These are phyloP conservation scores for Perccottus glenii DNA, from an alignment of 2,113 vertebrate genomes.

Conservation along the genomic window DNA sequence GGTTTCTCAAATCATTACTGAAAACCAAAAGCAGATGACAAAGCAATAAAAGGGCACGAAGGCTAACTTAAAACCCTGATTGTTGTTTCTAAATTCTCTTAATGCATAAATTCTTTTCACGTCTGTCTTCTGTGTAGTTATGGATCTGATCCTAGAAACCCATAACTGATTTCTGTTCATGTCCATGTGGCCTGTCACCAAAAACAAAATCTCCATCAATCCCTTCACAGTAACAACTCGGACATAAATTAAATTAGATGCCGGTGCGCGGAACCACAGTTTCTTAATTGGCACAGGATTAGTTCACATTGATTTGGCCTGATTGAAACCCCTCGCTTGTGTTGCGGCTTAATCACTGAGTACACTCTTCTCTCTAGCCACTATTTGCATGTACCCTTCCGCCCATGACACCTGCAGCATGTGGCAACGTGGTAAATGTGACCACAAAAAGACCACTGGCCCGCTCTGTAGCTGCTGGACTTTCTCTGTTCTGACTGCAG, in stretches of 20 bases:
- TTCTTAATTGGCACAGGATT: constrained; percentile 70
- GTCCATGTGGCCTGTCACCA: constrained; percentile 18
- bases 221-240: constrained; percentile 40
- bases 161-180: constrained; percentile 7
- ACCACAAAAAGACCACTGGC: constrained; percentile 45
- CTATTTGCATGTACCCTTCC: constrained; percentile 44
- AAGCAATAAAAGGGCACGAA: no score
- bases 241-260: constrained; percentile 62
- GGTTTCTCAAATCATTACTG: no score
- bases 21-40: no score
- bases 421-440: constrained; percentile 35
- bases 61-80: no score
- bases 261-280: constrained; percentile 46
- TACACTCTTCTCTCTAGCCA: constrained; percentile 23
- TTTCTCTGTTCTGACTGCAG: constrained; percentile 5
- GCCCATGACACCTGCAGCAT: constrained; percentile 27
- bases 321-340: constrained; percentile 60
- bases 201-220: constrained; percentile 57
- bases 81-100: no score
- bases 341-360: constrained; percentile 62
- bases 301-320: constrained; percentile 71
- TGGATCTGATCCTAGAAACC: no score
- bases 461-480: constrained; percentile 1
- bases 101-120: no score
- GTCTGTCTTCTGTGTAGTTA: no score